phyloP scores from a whole-genome alignment of 2,113 vertebrate genomes.

The Rousettus leschenaultii region DNA sequence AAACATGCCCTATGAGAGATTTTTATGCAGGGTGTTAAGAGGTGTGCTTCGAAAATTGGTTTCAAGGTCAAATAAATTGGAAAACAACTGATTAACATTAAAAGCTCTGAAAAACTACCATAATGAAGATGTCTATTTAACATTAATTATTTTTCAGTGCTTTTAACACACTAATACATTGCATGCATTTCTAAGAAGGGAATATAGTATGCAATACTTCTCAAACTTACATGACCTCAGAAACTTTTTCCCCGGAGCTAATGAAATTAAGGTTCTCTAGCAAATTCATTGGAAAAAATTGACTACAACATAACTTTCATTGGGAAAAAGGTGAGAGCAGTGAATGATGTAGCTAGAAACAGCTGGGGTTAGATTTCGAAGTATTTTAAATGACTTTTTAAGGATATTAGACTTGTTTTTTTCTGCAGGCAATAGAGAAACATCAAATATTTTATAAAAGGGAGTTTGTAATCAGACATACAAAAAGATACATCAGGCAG shows the following conservation, averaged over 20 bases:
- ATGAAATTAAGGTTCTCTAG: not conserved
- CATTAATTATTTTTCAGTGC: not conserved
- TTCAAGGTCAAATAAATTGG: not conserved
- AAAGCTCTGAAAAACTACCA: not conserved
- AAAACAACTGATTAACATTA: not conserved
- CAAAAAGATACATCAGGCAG: not conserved
- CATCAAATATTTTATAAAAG: not conserved
- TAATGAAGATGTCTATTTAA: not conserved
- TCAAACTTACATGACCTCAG: not conserved
- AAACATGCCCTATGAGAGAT: not conserved
- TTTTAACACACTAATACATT: not conserved
- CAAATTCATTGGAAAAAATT: not conserved
- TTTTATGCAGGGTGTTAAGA: not conserved
- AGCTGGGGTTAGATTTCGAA: not conserved
- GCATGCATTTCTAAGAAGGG: not conserved
- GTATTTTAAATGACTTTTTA: slow-evolving; percentile 4
- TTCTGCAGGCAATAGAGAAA: not conserved
- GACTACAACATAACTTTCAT: not conserved
- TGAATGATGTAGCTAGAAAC: not conserved
- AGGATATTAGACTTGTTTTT: not conserved
- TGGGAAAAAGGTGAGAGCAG: not conserved
- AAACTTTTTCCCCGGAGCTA: not conserved
- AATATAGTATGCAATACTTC: not conserved
- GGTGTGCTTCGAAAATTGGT: not conserved
- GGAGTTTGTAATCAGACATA: not conserved